Evolutionary conservation across 92 coral and sea anemone genomes (phyloP), one percentile per base, ranked within the genome.

Genomic region (Galaxea fascicularis): DNA sequence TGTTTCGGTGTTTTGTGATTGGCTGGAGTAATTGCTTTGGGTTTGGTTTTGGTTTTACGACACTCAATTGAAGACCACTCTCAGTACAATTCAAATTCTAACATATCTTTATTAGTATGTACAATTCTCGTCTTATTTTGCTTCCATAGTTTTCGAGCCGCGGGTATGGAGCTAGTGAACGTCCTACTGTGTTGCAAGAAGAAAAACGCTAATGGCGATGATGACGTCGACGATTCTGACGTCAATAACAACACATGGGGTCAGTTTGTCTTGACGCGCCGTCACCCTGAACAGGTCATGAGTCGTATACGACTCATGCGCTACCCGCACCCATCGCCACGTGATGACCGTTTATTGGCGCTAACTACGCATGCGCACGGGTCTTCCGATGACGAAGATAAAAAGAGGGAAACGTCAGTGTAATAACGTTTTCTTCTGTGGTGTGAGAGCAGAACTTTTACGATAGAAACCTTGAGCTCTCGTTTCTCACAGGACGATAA

Each of bases 301-400:
- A 77, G 71, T 25, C 82, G 82, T 1, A 77, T 77, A 17, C 68
- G 71, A 16, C 71, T 66, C 71, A 77, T 62, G 71, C 70, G 71
- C 56, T 66, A 20, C 8, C 66, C 66, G 14, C 82, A 51, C 71
- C 71, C 49, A 14, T 31, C 70, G 54, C 17, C 35, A 28, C 15
- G 52, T n/a, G 71, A 77, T 22, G 71, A 66, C 27, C 71, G 41
- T 13, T 41, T 24, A 1, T 16, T 77, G 70, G 28, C 56, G 60
- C 39, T 77, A 41, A 39, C 51, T 12, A 54, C 25, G 59, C 56
- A 27, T 59, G 49, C 52, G 18, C 28, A 57, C 8, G 41, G 11
- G 18, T 17, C 82, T 20, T 18, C 71, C 0, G 21, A 65, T 28
- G 5, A 15, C 54, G 54, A 49, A 21, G 77, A 24, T 6, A 25